phyloP scores from a whole-genome alignment of 2,113 vertebrate species.

The Ceyx cyanopectus region DNA sequence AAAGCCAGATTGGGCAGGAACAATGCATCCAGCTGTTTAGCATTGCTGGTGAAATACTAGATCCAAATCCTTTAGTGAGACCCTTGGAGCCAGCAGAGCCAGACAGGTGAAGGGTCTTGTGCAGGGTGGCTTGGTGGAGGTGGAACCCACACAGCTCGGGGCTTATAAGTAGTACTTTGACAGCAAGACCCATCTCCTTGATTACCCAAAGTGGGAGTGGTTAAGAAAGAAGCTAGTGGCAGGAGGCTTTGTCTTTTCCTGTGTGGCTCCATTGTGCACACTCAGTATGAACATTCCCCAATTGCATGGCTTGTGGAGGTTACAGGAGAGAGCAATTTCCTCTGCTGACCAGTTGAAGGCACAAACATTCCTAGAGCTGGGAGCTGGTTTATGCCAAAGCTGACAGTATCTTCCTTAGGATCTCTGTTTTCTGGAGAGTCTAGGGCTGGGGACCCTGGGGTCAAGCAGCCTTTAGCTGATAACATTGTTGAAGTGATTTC shows the following conservation, averaged over 20 bases:
- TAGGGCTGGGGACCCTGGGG: background rate
- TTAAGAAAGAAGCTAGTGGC: background rate
- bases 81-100: background rate
- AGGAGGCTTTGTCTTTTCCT: background rate
- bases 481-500: conserved; percentile 39
- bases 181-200: background rate
- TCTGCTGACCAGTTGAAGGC: background rate
- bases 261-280: background rate
- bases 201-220: background rate
- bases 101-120: background rate
- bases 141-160: background rate
- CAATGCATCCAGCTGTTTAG: background rate
- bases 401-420: background rate
- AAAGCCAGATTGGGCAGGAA: background rate
- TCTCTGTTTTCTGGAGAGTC: background rate
- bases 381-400: background rate
- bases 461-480: conserved; percentile 30
- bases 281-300: background rate
- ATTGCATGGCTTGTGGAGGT: background rate
- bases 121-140: background rate
- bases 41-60: background rate
- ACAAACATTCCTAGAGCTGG: background rate
- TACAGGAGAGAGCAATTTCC: background rate
- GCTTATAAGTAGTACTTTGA: background rate
- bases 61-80: background rate